These are phyloP conservation scores for Callaeas wilsoni DNA, from an alignment of 2,113 vertebrate species.

Conservation along the genomic window DNA sequence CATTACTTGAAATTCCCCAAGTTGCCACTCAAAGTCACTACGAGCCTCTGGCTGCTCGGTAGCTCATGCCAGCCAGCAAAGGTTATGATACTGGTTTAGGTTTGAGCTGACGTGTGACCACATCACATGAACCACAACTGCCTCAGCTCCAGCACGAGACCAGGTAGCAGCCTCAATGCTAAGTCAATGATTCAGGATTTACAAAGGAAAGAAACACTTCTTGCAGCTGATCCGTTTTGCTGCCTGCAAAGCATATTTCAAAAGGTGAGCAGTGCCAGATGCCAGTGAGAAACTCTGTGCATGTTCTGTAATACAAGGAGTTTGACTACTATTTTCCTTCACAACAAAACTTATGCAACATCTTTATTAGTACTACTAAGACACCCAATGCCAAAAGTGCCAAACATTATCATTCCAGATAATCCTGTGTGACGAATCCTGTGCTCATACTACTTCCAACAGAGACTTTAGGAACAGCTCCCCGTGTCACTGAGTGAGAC, in stretches of 20 bases:
- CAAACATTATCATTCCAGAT: neutral
- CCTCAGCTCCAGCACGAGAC: neutral
- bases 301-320: neutral
- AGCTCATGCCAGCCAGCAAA: neutral
- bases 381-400: neutral
- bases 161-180: neutral
- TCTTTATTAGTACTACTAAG: neutral
- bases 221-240: neutral
- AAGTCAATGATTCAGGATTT: neutral
- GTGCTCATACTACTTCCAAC: neutral
- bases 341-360: neutral
- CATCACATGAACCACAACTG: constrained; percentile 19
- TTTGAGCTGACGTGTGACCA: constrained; percentile 23
- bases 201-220: neutral
- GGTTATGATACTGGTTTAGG: neutral
- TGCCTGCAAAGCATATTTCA: neutral
- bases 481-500: neutral
- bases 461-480: neutral
- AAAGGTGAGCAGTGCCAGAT: neutral
- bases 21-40: neutral
- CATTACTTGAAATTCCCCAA: neutral
- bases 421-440: neutral
- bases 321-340: neutral
- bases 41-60: neutral
- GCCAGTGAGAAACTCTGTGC: neutral